Base-by-base conservation (phyloP, 2,888 invertebrate species). In the Noctuana brunneofusca region DNA sequence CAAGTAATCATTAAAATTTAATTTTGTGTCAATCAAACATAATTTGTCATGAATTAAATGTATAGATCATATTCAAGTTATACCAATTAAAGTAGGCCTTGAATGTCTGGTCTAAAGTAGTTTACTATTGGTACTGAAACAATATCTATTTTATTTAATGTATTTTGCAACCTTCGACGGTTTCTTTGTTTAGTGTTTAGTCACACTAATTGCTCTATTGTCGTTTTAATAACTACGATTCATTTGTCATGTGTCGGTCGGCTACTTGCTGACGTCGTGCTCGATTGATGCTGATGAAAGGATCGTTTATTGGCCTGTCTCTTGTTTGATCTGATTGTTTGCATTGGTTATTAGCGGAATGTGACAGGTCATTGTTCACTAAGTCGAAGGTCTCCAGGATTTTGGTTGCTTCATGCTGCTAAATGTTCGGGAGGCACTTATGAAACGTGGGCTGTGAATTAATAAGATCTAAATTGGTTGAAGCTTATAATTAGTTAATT, bases 161-260 rank as follows among this genome's bases (percentile, higher is more conserved):
- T 20, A 18, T 50, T 30, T 35, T 30, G 50, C 69, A 75, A 79
- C 79, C 78, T 82, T 81, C 75, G 69, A 65, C 65, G 68, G 71
- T 73, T 77, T 79, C 81, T 80, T 82, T 84, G 81, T 81, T 79
- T 77, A 78, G 72, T 73, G 75, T 82, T 79, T 80, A 80, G 75
- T 80, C 78, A 75, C 74, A 71, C 68, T 85, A 86, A 88, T 87
- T 84, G 84, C 72, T 75, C 79, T 78, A 86, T 86, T 87, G 86
- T 83, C 73, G 71, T 77, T 76, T 78, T 76, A 79, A 78, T 75
- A 75, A 71, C 72, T 75, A 75, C 76, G 71, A 74, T 77, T 74
- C 71, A 78, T 78, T 78, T 76, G 70, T 78, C 71, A 71, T 74
- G 69, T 72, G 69, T 71, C 69, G 64, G 68, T 65, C 65, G 68